Base-by-base conservation (phyloP, 1,140 invertebrate genomes). In the Atta colombica region DNA sequence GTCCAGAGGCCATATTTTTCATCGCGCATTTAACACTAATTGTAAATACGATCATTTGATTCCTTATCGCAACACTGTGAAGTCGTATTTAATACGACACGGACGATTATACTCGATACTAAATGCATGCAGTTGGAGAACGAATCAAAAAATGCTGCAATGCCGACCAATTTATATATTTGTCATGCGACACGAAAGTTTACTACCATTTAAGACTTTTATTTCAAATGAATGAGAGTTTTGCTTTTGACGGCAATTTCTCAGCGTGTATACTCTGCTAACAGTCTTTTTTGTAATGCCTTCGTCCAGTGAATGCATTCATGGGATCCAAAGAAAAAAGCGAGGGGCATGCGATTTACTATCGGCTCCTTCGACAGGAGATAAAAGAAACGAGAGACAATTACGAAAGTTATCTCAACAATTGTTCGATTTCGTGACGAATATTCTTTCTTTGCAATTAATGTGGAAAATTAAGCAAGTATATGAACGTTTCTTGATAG, bases 311-410 rank as follows among this genome's bases (percentile, higher is more conserved):
- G 75, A 86, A 49, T 69, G 71, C 69, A 35, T 77, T 58, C 61
- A 72, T 31, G 61, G 39, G 49, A 66, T 21, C 51, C 68, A 45
- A 72, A 88, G 53, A 74, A 61, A 75, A 88, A 49, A 78, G 21
- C 3, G 77, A 60, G 68, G 68, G 60, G 45, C 65, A 49, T 61
- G 86, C 81, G 77, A 88, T 91, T 88, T 81, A 91, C 89, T 87
- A 86, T 77, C 49, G 63, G 35, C 25, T 84, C 18, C 61, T 81
- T 84, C 77, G 58, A 77, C 49, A 53, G 31, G 31, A 77, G 49
- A 16, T 77, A 16, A 21, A 63, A 55, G 55, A 53, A 66, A 51
- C 53, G 35, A 39, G 60, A 51, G 72, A 75, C 72, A 71, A 71
- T 55, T 63, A 71, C 1, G 8, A 55, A 78, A 86, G 81, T 88